Conservation (phyloP, 2,113 vertebrate genomes). For the Pimephales promelas region DNA sequence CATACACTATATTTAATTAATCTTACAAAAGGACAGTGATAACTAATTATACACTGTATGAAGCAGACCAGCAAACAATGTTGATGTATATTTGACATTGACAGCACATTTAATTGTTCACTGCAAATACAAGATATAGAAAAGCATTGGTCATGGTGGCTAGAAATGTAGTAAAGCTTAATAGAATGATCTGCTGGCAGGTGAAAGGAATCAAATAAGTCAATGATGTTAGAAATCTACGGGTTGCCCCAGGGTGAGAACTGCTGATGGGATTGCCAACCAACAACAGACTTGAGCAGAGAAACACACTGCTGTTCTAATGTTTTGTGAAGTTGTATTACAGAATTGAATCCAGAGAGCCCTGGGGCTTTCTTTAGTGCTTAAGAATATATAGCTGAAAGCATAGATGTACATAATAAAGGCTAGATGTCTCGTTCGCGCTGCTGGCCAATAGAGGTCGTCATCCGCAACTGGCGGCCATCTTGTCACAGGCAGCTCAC, state of each 20-base stretch:
- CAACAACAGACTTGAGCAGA: background rate
- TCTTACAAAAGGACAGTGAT: background rate
- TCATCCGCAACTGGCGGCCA: too few relatives aligned
- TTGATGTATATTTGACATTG: background rate
- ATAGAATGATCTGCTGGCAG: conserved; percentile 62
- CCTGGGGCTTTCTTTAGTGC: background rate
- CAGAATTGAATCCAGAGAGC: background rate
- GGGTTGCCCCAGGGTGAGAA: background rate
- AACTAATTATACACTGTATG: background rate
- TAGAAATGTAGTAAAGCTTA: conserved; percentile 22
- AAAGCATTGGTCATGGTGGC: background rate
- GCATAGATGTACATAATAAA: too few relatives aligned
- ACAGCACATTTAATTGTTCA: background rate
- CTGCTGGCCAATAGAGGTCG: too few relatives aligned
- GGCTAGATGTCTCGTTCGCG: too few relatives aligned
- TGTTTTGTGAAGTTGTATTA: background rate
- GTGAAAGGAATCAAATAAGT: conserved; percentile 53
- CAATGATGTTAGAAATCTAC: conserved; percentile 11
- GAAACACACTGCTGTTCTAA: background rate
- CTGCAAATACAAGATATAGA: background rate
- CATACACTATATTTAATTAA: background rate
- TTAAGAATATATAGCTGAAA: background rate
- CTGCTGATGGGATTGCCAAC: background rate
- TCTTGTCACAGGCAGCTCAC: too few relatives aligned
- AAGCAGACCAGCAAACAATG: background rate